phyloP scores from a whole-genome alignment of 2,888 invertebrate genomes.

The Nomada hirtipes region DNA sequence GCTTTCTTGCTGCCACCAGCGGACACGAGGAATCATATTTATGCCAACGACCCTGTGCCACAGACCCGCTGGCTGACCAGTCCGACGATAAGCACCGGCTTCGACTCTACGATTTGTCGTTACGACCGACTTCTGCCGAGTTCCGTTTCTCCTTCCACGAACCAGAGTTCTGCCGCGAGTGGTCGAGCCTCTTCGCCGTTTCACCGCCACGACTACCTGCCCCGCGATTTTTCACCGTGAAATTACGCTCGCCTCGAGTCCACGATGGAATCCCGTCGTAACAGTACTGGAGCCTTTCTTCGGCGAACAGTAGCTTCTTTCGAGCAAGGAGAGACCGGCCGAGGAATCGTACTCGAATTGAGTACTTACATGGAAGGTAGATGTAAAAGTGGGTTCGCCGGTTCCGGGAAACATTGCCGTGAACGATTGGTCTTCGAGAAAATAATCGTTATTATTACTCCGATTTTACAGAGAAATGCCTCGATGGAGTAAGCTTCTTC shows the following conservation, averaged over 20 bases:
- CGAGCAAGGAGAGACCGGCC: not conserved
- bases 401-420: slow-evolving; percentile 6
- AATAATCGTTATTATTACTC: not conserved
- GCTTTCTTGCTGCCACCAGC: slow-evolving; percentile 19
- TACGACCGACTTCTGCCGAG: slow-evolving; percentile 56
- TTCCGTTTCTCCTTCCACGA: slow-evolving; percentile 47
- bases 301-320: slow-evolving; percentile 7
- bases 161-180: not conserved
- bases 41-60: slow-evolving; percentile 44
- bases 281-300: slow-evolving; percentile 42
- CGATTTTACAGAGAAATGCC: not conserved
- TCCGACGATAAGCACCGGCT: slow-evolving; percentile 45
- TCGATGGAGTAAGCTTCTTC: not conserved
- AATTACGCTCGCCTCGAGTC: slow-evolving; percentile 32
- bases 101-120: slow-evolving; percentile 58
- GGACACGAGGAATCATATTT: slow-evolving; percentile 14
- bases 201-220: slow-evolving; percentile 16
- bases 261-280: slow-evolving; percentile 51
- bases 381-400: slow-evolving; percentile 23
- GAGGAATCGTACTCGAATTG: not conserved
- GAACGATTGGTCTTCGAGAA: not conserved
- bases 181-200: slow-evolving; percentile 47
- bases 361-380: not conserved
- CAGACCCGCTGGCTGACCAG: slow-evolving; percentile 56
- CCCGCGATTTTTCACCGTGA: slow-evolving; percentile 54